Base-by-base conservation (phyloP, 2,113 vertebrate genomes). In the Pelmatolapia mariae region DNA sequence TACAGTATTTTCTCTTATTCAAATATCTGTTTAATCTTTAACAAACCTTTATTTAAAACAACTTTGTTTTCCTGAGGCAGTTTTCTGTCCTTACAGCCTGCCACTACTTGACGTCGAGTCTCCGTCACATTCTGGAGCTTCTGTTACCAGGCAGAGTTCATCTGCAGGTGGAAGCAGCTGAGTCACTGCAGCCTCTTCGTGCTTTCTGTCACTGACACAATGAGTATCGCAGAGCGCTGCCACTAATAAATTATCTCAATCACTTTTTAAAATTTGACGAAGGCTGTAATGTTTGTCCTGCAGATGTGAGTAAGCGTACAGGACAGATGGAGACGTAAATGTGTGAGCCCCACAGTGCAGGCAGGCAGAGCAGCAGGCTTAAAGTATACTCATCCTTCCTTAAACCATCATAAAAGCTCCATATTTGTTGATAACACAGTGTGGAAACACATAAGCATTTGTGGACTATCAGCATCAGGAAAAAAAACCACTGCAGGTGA, bases 81-180 rank as follows among this genome's bases (percentile, higher is more conserved):
- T 47, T 45, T 73, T 73, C 22, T 47, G 24, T 76, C 16, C 18
- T 19, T 29, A 31, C 6, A 78, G 26, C 2, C 24, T 12, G 0
- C 24, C 16, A 52, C 26, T 78, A 52, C 18, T 47, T 7, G 45
- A 78, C 26, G 10, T 52, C 2, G 0, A 52, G 26, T 50, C 71
- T 76, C 33, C 56, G 12, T 52, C n/a, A 3, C 3, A 31, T 90
- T 40, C 83, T 89, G 92, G 89, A 87, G 88, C 68, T 80, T 47
- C 89, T 94, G 93, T 94, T 92, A 78, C 95, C 89, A 76, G 81
- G 94, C 93, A 94, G 89, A 93, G 59, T 87, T 89, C 45, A 47
- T 12, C n/a, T 90, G 87, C 80, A 88, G 79, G 57, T 22, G 84
- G 16, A 94, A 95, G 86, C 80, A 78, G 95, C 94, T 93, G 95